Base-by-base conservation (phyloP, 2,888 invertebrate genomes). In the Xanthorhoe designata region DNA sequence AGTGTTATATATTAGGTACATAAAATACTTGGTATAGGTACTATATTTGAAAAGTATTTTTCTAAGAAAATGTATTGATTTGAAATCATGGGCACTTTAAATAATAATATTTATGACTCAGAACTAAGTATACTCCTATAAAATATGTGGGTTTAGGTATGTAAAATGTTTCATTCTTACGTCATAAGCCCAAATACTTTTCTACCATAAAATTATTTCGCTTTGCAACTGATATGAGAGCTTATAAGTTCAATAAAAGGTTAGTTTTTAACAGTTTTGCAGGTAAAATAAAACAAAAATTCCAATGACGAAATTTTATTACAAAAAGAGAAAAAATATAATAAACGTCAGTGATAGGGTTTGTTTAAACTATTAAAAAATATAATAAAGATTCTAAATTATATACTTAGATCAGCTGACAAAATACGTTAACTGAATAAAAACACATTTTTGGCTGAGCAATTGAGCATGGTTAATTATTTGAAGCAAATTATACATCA, bases 231-330 rank as follows among this genome's bases (percentile, higher is more conserved):
- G 7, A 32, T 32, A 32, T 32, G 8, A 15, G 6, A n/a, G 4
- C 15, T 15, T 15, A 35, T 9, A 1, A 35, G 35, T 1, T 13
- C 1, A 2, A 38, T 42, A 42, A 13, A 24, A 24, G 24, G 24
- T 24, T 13, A 42, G 13, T 47, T 17, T 45, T 17, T n/a, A 45
- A 7, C 0, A 2, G 10, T 15, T 17, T 17, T 13, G 4, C 6
- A 6, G 54, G 54, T 19, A 15, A 32, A 49, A 63, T 54, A 35
- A 59, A 58, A 64, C 54, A 35, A 32, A 0, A 10, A 8, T 55
- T 55, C 60, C 64, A 64, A 64, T 64, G 64, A 60, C 50, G 64
- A 53, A 60, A 45, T 32, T 64, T 64, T 61, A 50, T 54, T 55
- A 59, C 15, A 24, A 59, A 50, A 55, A 49, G 47, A 17, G 5